These are phyloP conservation scores for Nettapus auritus DNA, from an alignment of 2,113 vertebrate species.

Conservation along the genomic window DNA sequence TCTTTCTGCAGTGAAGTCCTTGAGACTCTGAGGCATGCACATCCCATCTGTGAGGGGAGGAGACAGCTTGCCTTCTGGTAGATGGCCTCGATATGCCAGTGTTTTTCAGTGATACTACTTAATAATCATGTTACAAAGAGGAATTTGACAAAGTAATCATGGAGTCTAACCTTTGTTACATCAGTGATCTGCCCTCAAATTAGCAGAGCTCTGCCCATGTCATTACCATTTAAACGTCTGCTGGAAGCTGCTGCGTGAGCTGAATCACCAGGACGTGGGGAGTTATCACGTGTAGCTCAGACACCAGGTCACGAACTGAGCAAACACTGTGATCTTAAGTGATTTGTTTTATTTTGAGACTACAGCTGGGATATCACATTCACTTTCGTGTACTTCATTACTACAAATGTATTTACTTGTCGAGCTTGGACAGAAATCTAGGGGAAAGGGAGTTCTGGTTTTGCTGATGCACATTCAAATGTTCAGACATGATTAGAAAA, in stretches of 20 bases:
- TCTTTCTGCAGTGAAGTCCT: neutral
- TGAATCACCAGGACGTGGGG: constrained; percentile 6
- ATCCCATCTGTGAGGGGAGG: neutral
- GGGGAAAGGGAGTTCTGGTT: neutral
- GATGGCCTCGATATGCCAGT: neutral
- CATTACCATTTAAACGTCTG: neutral
- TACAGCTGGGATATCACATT: neutral
- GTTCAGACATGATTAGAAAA: neutral
- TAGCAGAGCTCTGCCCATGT: constrained; percentile 43
- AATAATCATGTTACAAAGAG: neutral
- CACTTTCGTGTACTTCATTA: neutral
- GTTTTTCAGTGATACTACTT: neutral
- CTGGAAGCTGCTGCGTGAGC: constrained; percentile 22
- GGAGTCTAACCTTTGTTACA: constrained; percentile 24
- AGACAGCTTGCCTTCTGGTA: neutral
- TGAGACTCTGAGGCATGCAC: neutral
- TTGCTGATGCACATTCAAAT: neutral
- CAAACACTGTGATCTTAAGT: accelerated
- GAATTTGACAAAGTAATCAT: neutral
- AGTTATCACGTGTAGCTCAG: constrained; percentile 38
- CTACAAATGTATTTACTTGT: neutral
- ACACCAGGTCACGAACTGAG: constrained; percentile 27
- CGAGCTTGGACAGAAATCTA: neutral
- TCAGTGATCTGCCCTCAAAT: constrained; percentile 24
- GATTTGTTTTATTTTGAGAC: neutral